phyloP scores from a whole-genome alignment of 2,113 vertebrate species.

The Trichechus manatus region DNA sequence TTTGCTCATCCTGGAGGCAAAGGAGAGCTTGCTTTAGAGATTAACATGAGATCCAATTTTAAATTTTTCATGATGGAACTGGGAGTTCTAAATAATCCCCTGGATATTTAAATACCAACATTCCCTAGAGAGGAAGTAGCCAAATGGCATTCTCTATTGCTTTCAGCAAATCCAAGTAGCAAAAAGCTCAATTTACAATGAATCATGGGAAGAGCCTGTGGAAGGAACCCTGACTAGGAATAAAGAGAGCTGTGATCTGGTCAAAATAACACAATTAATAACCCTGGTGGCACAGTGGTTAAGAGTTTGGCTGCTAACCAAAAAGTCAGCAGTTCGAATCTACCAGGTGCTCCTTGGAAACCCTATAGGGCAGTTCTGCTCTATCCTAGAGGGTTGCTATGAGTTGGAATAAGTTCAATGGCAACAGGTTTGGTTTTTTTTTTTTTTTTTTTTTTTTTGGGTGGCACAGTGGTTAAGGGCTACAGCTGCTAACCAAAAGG shows the following conservation, averaged over 20 bases:
- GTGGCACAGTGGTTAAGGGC: too few relatives aligned
- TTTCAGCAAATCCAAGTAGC: constrained; percentile 78
- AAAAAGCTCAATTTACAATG: constrained; percentile 70
- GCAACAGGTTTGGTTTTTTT: not conserved
- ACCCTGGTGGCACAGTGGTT: too few relatives aligned
- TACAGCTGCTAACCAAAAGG: too few relatives aligned
- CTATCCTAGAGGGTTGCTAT: too few relatives aligned
- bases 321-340: too few relatives aligned
- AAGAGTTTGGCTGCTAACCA: too few relatives aligned
- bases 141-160: constrained; percentile 72
- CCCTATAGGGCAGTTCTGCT: too few relatives aligned
- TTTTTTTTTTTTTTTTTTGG: too few relatives aligned
- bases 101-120: constrained; percentile 76
- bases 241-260: constrained; percentile 47
- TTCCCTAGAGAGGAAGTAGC: constrained; percentile 67
- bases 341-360: too few relatives aligned
- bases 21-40: constrained; percentile 71
- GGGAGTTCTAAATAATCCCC: constrained; percentile 77
- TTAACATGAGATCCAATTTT: constrained; percentile 73
- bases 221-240: constrained; percentile 56
- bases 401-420: too few relatives aligned
- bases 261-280: constrained; percentile 66
- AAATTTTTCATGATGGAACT: constrained; percentile 71
- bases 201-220: constrained; percentile 51
- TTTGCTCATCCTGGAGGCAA: constrained; percentile 71